Evolutionary conservation across 2,113 vertebrate genomes (phyloP).

Genomic region (Pardalotus punctatus): DNA sequence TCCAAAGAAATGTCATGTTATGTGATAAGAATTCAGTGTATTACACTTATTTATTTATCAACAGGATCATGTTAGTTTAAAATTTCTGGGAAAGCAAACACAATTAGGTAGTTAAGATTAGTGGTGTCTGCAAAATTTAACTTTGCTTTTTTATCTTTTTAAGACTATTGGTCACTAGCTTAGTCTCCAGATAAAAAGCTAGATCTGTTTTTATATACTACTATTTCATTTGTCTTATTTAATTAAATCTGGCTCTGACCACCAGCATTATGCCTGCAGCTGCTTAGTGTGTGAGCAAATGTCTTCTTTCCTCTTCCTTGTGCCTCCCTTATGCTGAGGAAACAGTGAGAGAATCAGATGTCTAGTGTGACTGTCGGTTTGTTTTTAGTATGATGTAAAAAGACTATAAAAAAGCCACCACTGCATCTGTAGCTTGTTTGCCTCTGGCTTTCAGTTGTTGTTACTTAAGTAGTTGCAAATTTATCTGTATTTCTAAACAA

Average conservation of each 20-base stretch:
- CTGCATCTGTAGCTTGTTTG: not conserved
- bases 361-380: not conserved
- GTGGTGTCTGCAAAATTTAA: not conserved
- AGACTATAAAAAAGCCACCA: not conserved
- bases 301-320: not conserved
- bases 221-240: not conserved
- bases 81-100: not conserved
- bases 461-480: not conserved
- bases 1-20: not conserved
- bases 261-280: not conserved
- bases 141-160: not conserved
- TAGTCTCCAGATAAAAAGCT: not conserved
- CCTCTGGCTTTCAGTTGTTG: not conserved
- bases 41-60: not conserved
- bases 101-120: not conserved
- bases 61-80: not conserved
- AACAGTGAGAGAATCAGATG: not conserved
- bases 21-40: not conserved
- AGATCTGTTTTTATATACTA: not conserved
- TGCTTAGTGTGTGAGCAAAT: not conserved
- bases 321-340: not conserved
- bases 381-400: not conserved
- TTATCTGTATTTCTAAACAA: not conserved
- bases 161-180: not conserved
- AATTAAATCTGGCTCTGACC: not conserved